Evolutionary conservation across 2,797 vertebrate genomes (phyloP).

Genomic region (Xiphophorus birchmanni): DNA sequence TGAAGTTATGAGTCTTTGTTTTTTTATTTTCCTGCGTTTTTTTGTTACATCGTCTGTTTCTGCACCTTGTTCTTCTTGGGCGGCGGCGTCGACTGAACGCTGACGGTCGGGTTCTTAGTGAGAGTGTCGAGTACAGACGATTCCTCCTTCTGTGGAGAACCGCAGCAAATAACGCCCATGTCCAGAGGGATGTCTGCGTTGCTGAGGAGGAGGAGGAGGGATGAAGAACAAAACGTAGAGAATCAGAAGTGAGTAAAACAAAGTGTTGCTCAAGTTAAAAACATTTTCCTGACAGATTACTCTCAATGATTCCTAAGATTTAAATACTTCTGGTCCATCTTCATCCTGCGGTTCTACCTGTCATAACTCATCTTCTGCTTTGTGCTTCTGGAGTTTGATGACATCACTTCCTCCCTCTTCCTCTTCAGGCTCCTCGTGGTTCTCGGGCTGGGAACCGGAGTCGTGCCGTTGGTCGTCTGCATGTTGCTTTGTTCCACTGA

Average conservation of each 20-base stretch:
- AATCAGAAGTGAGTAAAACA: background rate
- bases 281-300: background rate
- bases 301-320: background rate
- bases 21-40: too few relatives aligned
- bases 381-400: constrained; percentile 15
- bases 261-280: background rate
- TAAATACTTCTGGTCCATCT: background rate
- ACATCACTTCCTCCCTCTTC: constrained; percentile 52
- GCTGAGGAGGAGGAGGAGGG: constrained; percentile 38
- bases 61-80: constrained; percentile 83
- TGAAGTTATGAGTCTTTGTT: background rate
- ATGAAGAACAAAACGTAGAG: background rate
- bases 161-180: constrained; percentile 62
- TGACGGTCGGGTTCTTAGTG: constrained; percentile 78
- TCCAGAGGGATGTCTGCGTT: constrained; percentile 74
- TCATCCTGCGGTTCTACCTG: constrained; percentile 33
- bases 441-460: constrained; percentile 46
- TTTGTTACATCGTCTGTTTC: accelerated
- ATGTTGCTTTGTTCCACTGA: constrained; percentile 11
- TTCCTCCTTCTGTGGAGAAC: constrained; percentile 60
- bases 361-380: constrained; percentile 40
- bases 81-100: constrained; percentile 79
- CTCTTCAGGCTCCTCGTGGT: constrained; percentile 69
- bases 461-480: constrained; percentile 50
- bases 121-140: constrained; percentile 77